Evolutionary conservation across 2,797 vertebrate genomes (phyloP), one percentile per base, ranked within the genome.

Genomic region (Capromys pilorides): DNA sequence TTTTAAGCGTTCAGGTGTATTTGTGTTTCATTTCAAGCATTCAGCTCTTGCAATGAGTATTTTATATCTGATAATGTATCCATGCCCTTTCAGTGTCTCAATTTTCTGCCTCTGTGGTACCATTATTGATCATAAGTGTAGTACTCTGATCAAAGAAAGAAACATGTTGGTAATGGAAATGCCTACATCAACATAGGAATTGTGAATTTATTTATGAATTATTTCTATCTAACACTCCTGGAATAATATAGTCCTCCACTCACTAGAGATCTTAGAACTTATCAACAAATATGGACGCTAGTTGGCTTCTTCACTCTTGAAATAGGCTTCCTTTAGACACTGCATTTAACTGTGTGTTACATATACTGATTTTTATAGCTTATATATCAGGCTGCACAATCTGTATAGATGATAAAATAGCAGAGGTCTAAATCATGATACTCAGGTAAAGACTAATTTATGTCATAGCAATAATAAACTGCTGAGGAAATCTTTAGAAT

Each of bases 1-100:
- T 91, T 86, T 91, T 84, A 93, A 94, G 61, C 7, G 59, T 73
- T 83, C 61, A 41, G 73, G 91, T 94, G 86, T 77, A 92, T 82
- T 36, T 86, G 79, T 75, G 33, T 28, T 91, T 83, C 87, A 94
- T 81, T 86, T 86, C 64, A 96, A 93, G 75, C 51, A 86, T 64
- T 67, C 8, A 33, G n/a, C 36, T 93, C 33, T 92, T 93, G 91
- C 24, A 71, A 51, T 86, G 21, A 67, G 57, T 54, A 91, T 90
- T 93, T 93, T 85, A 82, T 11, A 93, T 41, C 16, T 93, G 67
- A 75, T 81, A 92, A 88, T 82, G 19, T 90, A 54, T 71, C 41
- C 18, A 8, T 51, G 39, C 33, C 73, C 54, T 89, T 94, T 88
- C 71, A 67, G 13, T 49, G 78, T 82, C n/a, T 93, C 33, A 26